phyloP scores from a whole-genome alignment of 2,888 invertebrate genomes.

The Acrocera orbiculus region DNA sequence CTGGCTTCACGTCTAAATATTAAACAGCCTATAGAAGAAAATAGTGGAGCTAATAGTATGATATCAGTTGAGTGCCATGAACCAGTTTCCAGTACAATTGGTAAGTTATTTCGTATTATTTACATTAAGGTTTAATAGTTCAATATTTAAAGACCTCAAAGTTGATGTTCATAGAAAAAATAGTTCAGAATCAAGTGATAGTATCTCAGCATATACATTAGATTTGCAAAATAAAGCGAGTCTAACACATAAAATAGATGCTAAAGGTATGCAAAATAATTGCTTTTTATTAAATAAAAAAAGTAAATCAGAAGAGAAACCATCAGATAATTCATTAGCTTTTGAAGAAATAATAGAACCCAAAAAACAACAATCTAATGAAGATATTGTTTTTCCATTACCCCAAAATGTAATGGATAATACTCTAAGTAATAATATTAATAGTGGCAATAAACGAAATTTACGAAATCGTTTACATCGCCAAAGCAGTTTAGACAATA shows the following conservation, averaged over 20 bases:
- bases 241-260: no score
- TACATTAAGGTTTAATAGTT: background rate
- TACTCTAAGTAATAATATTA: background rate
- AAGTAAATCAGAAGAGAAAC: constrained; percentile 10
- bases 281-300: constrained; percentile 7
- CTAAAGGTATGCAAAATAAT: no score
- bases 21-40: constrained; percentile 36
- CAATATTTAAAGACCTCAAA: constrained; percentile 51
- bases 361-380: background rate
- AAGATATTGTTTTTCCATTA: background rate
- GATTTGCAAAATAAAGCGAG: no score
- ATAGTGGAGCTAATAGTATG: constrained; percentile 30
- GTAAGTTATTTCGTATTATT: constrained; percentile 25
- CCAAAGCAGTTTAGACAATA: constrained; percentile 25
- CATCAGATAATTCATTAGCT: constrained; percentile 1
- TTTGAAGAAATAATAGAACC: constrained; percentile 5
- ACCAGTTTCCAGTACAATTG: constrained; percentile 47
- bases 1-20: constrained; percentile 47
- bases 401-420: background rate
- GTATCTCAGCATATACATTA: constrained; percentile 39
- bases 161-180: constrained; percentile 87
- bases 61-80: constrained; percentile 27
- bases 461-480: constrained; percentile 18
- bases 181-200: constrained; percentile 73
- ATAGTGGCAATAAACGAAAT: no score